Evolutionary conservation across 2,888 invertebrate genomes (phyloP).

Genomic region (Piscicola geometra): DNA sequence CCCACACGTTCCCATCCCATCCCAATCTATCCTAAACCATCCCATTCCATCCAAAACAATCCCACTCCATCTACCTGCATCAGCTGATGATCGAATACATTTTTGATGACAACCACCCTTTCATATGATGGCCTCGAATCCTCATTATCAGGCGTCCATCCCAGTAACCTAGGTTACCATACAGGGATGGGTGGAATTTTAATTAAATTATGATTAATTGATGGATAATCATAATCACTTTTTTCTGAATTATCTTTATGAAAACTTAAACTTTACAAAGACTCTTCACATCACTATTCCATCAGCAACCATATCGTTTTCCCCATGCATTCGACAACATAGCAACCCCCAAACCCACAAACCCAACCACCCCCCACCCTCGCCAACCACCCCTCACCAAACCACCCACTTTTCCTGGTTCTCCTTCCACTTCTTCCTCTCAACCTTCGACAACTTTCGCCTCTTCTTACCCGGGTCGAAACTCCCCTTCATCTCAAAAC

Average conservation of each 20-base stretch:
- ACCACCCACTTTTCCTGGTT: slow-evolving; percentile 75
- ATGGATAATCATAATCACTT: background rate
- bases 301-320: no score
- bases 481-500: slow-evolving; percentile 77
- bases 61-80: slow-evolving; percentile 64
- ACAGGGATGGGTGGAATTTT: background rate
- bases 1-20: no score
- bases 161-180: slow-evolving; percentile 69
- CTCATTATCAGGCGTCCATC: slow-evolving; percentile 87
- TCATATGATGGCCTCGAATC: slow-evolving; percentile 83
- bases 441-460: slow-evolving; percentile 76
- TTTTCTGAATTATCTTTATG: background rate
- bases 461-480: slow-evolving; percentile 86
- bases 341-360: no score
- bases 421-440: slow-evolving; percentile 73
- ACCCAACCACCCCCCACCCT: no score
- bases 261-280: no score
- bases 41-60: background rate
- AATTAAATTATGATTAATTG: background rate
- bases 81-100: slow-evolving; percentile 80
- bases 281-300: no score
- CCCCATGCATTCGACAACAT: no score
- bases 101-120: slow-evolving; percentile 83
- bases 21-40: background rate
- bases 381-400: no score